Conservation (phyloP, 1,140 invertebrate genomes). For the Pantala flavescens region DNA sequence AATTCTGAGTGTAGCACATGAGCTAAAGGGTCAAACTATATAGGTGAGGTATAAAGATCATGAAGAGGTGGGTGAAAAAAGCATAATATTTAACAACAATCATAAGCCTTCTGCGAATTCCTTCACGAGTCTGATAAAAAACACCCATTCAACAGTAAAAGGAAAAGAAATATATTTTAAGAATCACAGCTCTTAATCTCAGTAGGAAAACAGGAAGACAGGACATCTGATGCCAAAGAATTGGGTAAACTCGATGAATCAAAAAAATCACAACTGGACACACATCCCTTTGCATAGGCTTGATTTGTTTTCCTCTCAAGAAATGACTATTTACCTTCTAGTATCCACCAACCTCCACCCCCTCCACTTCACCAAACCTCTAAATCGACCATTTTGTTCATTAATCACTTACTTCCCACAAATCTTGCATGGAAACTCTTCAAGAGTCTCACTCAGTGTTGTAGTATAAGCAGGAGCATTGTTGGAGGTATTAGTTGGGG, state of each 20-base stretch:
- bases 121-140: not conserved
- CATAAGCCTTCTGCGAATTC: not conserved
- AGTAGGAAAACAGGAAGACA: not conserved
- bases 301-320: not conserved
- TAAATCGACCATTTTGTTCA: slow-evolving; percentile 2
- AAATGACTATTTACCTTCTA: not conserved
- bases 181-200: not conserved
- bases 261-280: slow-evolving; percentile 10
- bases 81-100: not conserved
- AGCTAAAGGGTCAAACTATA: too few species aligned
- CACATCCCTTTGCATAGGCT: not conserved
- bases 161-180: not conserved
- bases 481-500: slow-evolving; percentile 12
- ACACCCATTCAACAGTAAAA: not conserved
- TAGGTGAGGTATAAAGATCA: too few species aligned
- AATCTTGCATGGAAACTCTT: slow-evolving; percentile 80
- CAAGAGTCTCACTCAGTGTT: not conserved
- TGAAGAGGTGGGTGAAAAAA: too few species aligned
- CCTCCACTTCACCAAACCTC: slow-evolving; percentile 7
- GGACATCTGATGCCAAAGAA: slow-evolving; percentile 8
- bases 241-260: not conserved
- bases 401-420: slow-evolving; percentile 87
- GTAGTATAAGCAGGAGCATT: not conserved
- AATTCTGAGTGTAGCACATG: too few species aligned
- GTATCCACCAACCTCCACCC: not conserved